Conservation (phyloP, 1,140 invertebrate species). For the Pogonomyrmex californicus region DNA sequence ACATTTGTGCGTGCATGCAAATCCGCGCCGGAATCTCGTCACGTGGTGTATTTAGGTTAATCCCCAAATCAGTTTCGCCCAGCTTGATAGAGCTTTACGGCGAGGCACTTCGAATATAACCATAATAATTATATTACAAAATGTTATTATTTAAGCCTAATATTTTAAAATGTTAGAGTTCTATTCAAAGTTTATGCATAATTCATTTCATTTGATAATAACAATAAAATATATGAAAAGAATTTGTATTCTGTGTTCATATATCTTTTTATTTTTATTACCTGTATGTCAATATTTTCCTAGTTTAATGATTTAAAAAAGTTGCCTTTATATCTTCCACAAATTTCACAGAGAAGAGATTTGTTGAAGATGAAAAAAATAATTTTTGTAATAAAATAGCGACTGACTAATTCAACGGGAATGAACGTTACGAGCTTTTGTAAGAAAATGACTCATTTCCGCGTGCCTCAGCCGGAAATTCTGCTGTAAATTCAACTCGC, state of each 20-base stretch:
- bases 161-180: neutral
- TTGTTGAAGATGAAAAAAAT: neutral
- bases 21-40: slow-evolving; percentile 40
- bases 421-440: slow-evolving; percentile 10
- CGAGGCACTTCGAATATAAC: neutral
- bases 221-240: slow-evolving; percentile 1
- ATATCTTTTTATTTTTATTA: neutral
- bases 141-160: neutral
- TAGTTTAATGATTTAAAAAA: neutral
- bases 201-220: neutral
- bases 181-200: neutral
- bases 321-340: neutral
- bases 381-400: neutral
- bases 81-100: neutral
- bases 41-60: slow-evolving; percentile 46
- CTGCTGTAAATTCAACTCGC: slow-evolving; percentile 33
- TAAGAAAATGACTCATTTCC: slow-evolving; percentile 51
- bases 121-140: neutral
- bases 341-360: neutral
- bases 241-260: neutral
- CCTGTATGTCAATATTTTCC: neutral
- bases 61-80: slow-evolving; percentile 31
- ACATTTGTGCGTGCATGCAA: slow-evolving; percentile 46
- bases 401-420: slow-evolving; percentile 9
- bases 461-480: slow-evolving; percentile 35